A percentile compares a stretch with the other conserved stretches of the same genome.
Evolutionary conservation across 2,113 vertebrate species (phyloP).

Genomic region (Caracal caracal): DNA sequence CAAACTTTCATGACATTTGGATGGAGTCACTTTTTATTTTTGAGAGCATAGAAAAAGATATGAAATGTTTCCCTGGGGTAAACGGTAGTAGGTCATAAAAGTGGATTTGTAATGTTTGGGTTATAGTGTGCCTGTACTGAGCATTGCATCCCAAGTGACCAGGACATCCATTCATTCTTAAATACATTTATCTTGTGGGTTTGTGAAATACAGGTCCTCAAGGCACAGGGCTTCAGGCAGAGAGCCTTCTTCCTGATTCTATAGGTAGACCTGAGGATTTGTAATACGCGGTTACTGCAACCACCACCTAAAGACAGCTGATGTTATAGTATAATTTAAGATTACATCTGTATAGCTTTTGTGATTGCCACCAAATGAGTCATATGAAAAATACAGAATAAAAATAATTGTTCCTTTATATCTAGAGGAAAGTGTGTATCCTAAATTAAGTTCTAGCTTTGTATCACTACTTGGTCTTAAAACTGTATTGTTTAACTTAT

Average conservation of each 20-base stretch:
- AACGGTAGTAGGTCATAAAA: background rate
- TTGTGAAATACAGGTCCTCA: background rate
- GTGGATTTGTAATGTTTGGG: background rate
- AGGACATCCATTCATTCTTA: background rate
- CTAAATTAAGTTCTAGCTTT: background rate
- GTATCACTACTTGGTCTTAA: background rate
- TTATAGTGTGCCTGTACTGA: background rate
- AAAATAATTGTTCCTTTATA: background rate
- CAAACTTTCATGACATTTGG: background rate
- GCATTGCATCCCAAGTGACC: background rate
- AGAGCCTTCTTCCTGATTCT: background rate
- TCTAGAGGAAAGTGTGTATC: background rate
- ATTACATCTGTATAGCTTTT: background rate
- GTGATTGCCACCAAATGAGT: background rate
- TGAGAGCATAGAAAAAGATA: background rate
- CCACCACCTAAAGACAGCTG: background rate
- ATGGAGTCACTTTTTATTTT: background rate
- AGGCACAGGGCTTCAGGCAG: background rate
- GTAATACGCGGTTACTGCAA: background rate
- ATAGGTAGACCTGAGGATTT: background rate
- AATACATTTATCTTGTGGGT: background rate
- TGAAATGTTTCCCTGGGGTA: background rate
- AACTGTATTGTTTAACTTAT: background rate
- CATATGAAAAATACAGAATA: background rate
- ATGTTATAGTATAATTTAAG: conserved; percentile 3